phyloP scores from a whole-genome alignment of 92 coral and sea anemone genomes.

The Epizoanthus scotinus region DNA sequence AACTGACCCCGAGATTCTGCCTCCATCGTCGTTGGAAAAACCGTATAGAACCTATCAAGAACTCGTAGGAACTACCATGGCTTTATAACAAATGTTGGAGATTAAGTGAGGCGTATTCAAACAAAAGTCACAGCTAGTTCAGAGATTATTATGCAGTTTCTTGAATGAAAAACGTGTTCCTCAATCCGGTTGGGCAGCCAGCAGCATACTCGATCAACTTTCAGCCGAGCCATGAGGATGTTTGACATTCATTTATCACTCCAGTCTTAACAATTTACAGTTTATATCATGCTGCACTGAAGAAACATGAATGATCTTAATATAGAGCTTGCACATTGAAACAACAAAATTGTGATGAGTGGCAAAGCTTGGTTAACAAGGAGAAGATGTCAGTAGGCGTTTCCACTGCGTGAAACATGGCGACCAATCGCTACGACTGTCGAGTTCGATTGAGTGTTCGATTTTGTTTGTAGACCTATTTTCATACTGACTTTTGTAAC shows the following conservation, averaged over 20 bases:
- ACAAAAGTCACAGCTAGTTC: no score
- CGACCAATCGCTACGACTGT: neutral
- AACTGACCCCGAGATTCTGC: neutral
- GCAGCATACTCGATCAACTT: no score
- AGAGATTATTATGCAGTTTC: no score
- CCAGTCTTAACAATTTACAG: neutral
- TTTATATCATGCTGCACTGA: neutral
- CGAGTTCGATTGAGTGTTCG: no score
- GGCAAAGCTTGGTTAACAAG: neutral
- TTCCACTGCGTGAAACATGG: conserved; percentile 12
- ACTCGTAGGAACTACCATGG: neutral
- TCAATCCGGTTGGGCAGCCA: no score
- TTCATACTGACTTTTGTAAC: no score
- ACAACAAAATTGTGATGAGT: neutral
- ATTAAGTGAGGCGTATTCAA: neutral
- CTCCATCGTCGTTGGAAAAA: neutral
- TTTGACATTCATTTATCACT: neutral
- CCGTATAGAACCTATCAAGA: neutral
- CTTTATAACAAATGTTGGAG: neutral
- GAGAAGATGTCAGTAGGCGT: neutral
- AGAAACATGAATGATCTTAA: neutral
- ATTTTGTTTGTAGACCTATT: no score
- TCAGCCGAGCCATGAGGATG: neutral
- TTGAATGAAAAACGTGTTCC: no score
- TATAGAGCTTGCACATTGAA: no score